A percentile compares a stretch with the other conserved stretches of the same genome.
Conservation (phyloP, 2,797 vertebrate species). For the Hipposideros larvatus region DNA sequence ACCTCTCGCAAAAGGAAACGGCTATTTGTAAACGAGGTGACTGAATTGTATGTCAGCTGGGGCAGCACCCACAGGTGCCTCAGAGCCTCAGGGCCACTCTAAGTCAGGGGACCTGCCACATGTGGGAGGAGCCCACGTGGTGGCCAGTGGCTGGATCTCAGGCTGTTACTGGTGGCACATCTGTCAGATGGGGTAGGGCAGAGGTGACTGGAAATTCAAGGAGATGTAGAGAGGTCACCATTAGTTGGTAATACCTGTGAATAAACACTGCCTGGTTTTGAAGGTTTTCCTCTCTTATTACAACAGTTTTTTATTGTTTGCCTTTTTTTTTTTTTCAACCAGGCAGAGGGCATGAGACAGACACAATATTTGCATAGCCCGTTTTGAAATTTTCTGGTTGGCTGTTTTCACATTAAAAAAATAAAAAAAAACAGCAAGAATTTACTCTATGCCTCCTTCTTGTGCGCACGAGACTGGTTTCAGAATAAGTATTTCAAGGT, state of each 20-base stretch:
- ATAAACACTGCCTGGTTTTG: not conserved
- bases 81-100: accelerated
- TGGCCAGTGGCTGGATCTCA: not conserved
- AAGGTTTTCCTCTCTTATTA: not conserved
- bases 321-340: not conserved
- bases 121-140: not conserved
- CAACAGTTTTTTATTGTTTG: not conserved
- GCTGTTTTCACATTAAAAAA: conserved; percentile 53
- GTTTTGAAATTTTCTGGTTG: conserved; percentile 75
- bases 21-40: not conserved
- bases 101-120: not conserved
- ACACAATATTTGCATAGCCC: conserved; percentile 78
- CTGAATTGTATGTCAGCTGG: not conserved
- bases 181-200: not conserved
- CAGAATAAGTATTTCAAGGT: not conserved
- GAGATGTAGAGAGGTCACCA: not conserved
- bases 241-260: not conserved
- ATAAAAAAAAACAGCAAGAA: not conserved
- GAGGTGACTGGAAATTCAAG: not conserved
- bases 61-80: not conserved
- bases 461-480: not conserved
- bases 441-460: not conserved
- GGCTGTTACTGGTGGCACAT: not conserved
- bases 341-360: conserved; percentile 63
- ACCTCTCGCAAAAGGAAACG: not conserved